Evolutionary conservation across 2,888 invertebrate species (phyloP), one percentile per base, ranked within the genome.

Genomic region (Megalurothrips usitatus): DNA sequence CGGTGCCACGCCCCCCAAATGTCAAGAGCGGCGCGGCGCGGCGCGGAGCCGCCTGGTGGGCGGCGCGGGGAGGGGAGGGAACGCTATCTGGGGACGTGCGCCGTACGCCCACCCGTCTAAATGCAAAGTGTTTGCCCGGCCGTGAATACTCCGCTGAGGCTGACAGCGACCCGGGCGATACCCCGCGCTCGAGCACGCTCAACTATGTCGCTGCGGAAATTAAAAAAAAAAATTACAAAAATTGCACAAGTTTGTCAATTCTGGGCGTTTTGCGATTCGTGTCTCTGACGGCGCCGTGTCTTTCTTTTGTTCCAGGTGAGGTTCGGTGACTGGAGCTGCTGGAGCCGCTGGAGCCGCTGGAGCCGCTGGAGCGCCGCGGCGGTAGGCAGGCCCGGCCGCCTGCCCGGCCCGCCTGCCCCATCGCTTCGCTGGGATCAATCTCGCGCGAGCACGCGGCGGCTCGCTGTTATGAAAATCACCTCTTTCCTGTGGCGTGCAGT

Each of bases 381-480:
- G 58, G 12, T 52, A 52, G 58, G 58, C 2, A 58, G 58, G 19
- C 58, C 0, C 68, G 12, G 11, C 26, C 68, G 9, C 23, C 68
- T 6, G 2, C 23, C 68, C 23, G n/a, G 10, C 23, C 14, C 58
- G 19, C 14, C 58, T 14, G 19, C 17, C 58, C 14, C n/a, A n/a
- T n/a, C n/a, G n/a, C n/a, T n/a, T n/a, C 14, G 58, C 58, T n/a
- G 58, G 19, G 58, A 58, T 58, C 58, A 58, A 17, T 17, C 58
- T 58, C 19, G n/a, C 17, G 68, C 10, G 23, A 26, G 68, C 68
- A 12, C 26, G 68, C 10, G 8, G 68, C 23, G 68, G 23, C 11
- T 26, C 23, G 68, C 68, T 75, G 68, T 75, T 75, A 75, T 75
- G 68, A 75, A 23, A 26, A 75, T 75, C 68, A 75, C 68, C 68